Base-by-base conservation (phyloP, 2,797 vertebrate species). In the Gadopsis marmoratus region DNA sequence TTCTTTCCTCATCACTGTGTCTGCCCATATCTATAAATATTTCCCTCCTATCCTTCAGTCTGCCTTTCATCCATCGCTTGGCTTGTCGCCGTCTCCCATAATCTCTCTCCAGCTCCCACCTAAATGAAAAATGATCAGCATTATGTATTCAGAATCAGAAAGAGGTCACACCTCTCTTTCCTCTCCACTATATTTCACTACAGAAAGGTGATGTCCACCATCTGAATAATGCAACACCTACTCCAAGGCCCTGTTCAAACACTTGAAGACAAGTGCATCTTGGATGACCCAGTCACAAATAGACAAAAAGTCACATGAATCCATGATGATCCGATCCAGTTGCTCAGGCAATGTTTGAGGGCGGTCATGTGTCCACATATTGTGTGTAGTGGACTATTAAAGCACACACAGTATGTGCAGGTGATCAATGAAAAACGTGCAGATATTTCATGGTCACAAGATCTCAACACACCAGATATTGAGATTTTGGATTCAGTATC, bases 1-100 rank as follows among this genome's bases (percentile, higher is more conserved):
- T 23, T n/a, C 50, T 60, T 43, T 77, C 74, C 69, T 81, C 64
- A 33, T 58, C 7, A 66, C 62, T 50, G 50, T 72, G 50, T 72
- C 70, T 7, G n/a, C 10, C 70, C 48, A 69, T 31, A 78, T 88
- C 85, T 85, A 43, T 84, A 71, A 78, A 86, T 88, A 83, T 82
- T 85, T 78, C 47, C 63, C 65, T 77, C 71, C 78, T 31, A 17
- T 80, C 63, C 68, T 47, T 59, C 62, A 48, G 41, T 48, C 69
- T 26, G 39, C 51, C 76, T 82, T 71, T 85, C 74, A 78, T 86
- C 86, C 75, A 29, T 84, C 86, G 72, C 76, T 64, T 60, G 70
- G 61, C 84, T 72, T 59, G 67, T 78, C 78, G 33, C 79, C 66
- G 59, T 86, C 79, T 79, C 73, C 71, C 39, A 14, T 71, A 65